Conservation (phyloP, 2,113 vertebrate species). For the Brevimyrus niger region DNA sequence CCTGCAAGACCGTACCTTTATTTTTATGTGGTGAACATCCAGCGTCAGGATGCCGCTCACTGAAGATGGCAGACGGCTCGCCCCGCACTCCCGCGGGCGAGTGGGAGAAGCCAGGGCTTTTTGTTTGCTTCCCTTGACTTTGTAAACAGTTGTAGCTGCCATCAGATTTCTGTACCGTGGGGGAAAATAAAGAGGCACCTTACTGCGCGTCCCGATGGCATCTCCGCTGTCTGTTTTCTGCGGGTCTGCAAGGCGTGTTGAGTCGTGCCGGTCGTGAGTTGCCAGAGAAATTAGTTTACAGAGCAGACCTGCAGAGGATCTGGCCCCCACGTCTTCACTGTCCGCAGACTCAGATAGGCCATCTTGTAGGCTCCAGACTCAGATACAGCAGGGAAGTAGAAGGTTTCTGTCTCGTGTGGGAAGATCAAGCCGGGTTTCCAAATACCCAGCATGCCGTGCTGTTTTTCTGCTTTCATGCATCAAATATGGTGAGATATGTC, state of each 20-base stretch:
- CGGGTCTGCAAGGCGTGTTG: conserved; percentile 4
- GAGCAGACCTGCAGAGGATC: neutral
- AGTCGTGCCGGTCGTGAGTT: neutral
- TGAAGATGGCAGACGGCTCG: neutral
- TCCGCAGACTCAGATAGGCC: neutral
- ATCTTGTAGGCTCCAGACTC: neutral
- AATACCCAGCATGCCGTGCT: neutral
- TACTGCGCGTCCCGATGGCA: conserved; percentile 37
- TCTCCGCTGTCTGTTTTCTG: neutral
- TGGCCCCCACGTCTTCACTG: neutral
- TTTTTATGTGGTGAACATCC: neutral
- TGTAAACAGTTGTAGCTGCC: conserved; percentile 44
- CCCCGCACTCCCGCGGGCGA: neutral
- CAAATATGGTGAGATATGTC: neutral
- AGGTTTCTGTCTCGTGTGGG: neutral
- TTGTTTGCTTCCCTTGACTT: conserved; percentile 15
- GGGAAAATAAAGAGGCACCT: conserved; percentile 33
- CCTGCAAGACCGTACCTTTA: neutral
- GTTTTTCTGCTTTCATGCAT: neutral
- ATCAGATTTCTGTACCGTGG: conserved; percentile 35
- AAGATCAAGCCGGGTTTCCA: neutral
- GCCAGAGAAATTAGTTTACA: neutral
- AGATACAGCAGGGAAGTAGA: neutral
- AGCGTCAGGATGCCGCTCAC: neutral
- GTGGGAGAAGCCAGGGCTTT: neutral